Evolutionary conservation across 2,888 invertebrate genomes (phyloP).

Genomic region (Acanthopleura granulata): DNA sequence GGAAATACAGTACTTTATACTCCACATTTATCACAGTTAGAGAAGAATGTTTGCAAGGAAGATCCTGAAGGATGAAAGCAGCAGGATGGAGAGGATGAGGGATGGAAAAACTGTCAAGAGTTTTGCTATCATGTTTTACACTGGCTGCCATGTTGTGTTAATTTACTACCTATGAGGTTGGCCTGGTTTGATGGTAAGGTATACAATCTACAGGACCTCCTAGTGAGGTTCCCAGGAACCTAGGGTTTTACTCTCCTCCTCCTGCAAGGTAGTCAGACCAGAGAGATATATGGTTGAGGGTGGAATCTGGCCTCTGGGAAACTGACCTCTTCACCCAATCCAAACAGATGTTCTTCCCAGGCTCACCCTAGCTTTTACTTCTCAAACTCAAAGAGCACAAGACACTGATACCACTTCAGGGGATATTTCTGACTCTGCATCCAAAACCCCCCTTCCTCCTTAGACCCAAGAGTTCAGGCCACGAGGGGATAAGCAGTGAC

Average conservation of each 20-base stretch:
- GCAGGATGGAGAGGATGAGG: neutral
- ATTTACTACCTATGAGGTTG: neutral
- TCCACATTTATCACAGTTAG: too few relatives aligned
- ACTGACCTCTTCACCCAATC: neutral
- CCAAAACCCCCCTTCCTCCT: too few relatives aligned
- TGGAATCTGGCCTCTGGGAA: neutral
- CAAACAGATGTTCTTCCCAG: neutral
- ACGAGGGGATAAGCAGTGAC: too few relatives aligned
- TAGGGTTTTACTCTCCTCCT: neutral
- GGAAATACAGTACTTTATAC: too few relatives aligned
- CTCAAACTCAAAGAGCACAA: too few relatives aligned
- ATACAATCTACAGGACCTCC: neutral
- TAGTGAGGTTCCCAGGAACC: neutral
- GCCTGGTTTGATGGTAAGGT: neutral
- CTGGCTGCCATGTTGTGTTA: neutral
- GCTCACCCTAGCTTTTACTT: neutral
- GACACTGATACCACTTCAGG: too few relatives aligned
- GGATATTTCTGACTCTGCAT: too few relatives aligned
- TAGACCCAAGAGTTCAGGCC: too few relatives aligned
- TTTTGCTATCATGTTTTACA: neutral
- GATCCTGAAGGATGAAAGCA: too few relatives aligned
- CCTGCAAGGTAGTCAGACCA: neutral
- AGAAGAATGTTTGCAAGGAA: too few relatives aligned
- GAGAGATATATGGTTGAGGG: conserved; percentile 5
- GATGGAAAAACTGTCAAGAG: neutral